Base-by-base conservation (phyloP, 2,797 vertebrate species). In the Cichlasoma orientale region DNA sequence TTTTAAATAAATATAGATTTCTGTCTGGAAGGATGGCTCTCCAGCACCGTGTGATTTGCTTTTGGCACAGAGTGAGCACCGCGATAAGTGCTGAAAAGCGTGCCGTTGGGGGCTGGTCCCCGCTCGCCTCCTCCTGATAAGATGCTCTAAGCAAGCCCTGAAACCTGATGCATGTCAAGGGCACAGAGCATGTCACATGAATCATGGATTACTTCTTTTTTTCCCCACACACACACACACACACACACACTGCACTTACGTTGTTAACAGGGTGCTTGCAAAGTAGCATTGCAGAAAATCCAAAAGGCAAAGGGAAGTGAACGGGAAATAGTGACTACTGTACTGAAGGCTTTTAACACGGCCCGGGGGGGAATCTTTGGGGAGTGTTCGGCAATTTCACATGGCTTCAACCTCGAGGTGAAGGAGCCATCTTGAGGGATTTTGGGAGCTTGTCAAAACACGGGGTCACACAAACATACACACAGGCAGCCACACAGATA, bases 151-250 rank as follows among this genome's bases (percentile, higher is more conserved):
- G 90, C 74, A 78, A 88, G 80, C 77, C 83, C 76, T 69, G 83
- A 52, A 83, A 90, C 90, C 56, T 85, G 80, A 77, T 74, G 89
- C 88, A 88, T 87, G 90, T 92, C 89, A 85, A 82, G 87, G 87
- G 75, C 86, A 82, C 16, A 31, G 82, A 84, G 84, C 84, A 71
- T 82, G 61, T 59, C 80, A 71, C 81, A 92, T 89, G 83, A 90
- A 88, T 92, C 90, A 90, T 83, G 86, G 82, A 92, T 90, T 79
- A 75, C 74, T 78, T 47, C 75, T n/a, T 59, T 61, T 19, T 14
- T 0, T 1, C 4, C 53, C 1, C 23, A 31, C 29, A 7, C 29
- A n/a, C n/a, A n/a, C n/a, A n/a, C n/a, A n/a, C 27, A 3, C 27
- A 38, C 59, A 59, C 73, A 74, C 74, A 75, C 29, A 44, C 59